These are phyloP conservation scores for Dendrolimus houi DNA, from an alignment of 2,888 invertebrate genomes.

Conservation along the genomic window DNA sequence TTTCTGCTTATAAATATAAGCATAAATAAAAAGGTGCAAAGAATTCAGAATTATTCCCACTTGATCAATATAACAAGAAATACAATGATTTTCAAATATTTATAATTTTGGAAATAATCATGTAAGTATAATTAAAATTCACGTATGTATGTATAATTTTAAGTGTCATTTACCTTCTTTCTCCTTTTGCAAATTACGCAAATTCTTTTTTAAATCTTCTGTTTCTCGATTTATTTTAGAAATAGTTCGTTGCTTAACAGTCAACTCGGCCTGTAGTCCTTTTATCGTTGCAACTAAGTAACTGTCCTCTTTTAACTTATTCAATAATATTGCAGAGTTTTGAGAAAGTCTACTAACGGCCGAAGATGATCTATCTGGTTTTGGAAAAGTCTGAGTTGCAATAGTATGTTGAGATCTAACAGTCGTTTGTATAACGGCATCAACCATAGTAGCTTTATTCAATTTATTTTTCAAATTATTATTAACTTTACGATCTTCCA, in stretches of 20 bases:
- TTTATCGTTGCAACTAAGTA: conserved; percentile 88
- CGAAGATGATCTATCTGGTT: conserved; percentile 53
- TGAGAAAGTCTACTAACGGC: conserved; percentile 73
- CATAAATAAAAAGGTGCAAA: too few species aligned
- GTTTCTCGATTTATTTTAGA: conserved; percentile 84
- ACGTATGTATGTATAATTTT: too few species aligned
- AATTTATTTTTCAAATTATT: conserved; percentile 74
- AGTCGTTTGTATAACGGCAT: conserved; percentile 68
- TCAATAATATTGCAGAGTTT: conserved; percentile 67
- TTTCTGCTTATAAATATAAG: too few species aligned
- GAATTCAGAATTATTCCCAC: too few species aligned
- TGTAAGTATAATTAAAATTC: too few species aligned
- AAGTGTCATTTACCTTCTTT: conserved; percentile 72
- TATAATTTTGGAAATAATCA: too few species aligned
- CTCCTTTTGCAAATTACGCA: conserved; percentile 84
- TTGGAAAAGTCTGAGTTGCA: conserved; percentile 52
- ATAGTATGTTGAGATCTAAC: conserved; percentile 36
- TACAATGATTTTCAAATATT: too few species aligned
- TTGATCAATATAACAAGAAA: too few species aligned
- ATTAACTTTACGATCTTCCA: conserved; percentile 62
- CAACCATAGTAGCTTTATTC: conserved; percentile 43
- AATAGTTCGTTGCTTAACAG: conserved; percentile 84
- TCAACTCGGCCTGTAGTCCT: conserved; percentile 84
- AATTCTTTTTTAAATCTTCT: conserved; percentile 85
- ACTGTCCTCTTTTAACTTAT: conserved; percentile 81